These are phyloP conservation scores for Scaeva pyrastri DNA, from an alignment of 2,888 invertebrate genomes.

Conservation along the genomic window DNA sequence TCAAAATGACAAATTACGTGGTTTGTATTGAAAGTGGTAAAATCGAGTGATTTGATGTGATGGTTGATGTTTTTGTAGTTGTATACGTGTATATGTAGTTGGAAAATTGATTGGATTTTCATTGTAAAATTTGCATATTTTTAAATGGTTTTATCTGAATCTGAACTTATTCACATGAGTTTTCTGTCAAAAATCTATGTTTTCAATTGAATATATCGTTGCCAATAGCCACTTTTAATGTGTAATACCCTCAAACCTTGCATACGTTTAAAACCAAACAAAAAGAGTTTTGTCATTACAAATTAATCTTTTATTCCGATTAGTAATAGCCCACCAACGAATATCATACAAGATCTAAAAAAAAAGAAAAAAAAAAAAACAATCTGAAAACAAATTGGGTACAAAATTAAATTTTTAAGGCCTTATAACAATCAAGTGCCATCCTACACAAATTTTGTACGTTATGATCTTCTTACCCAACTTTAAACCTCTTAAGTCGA, in stretches of 20 bases:
- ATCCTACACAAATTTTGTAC: conserved; percentile 51
- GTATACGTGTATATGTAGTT: no score
- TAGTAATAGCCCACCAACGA: conserved; percentile 52
- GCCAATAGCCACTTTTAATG: no score
- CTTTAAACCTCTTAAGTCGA: conserved; percentile 30
- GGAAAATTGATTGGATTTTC: not conserved
- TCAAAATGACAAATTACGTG: conserved; percentile 71
- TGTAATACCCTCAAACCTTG: no score
- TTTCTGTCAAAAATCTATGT: no score
- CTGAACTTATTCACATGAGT: no score
- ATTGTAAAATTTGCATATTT: no score
- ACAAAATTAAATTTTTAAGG: conserved; percentile 43
- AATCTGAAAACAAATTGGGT: conserved; percentile 67
- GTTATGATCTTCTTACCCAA: conserved; percentile 3
- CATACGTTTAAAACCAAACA: conserved; percentile 4
- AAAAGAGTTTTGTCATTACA: conserved; percentile 48
- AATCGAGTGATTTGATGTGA: not conserved
- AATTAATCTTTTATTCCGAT: conserved; percentile 63
- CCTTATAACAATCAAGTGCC: conserved; percentile 44
- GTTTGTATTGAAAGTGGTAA: conserved; percentile 37
- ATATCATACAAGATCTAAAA: not conserved
- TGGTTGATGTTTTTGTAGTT: conserved; percentile 48
- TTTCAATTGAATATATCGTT: no score
- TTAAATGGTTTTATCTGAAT: no score
- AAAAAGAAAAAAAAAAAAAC: no score